Evolutionary conservation across 2,113 vertebrate genomes (phyloP), one percentile per base, ranked within the genome.

Genomic region (Ammospiza nelsoni): DNA sequence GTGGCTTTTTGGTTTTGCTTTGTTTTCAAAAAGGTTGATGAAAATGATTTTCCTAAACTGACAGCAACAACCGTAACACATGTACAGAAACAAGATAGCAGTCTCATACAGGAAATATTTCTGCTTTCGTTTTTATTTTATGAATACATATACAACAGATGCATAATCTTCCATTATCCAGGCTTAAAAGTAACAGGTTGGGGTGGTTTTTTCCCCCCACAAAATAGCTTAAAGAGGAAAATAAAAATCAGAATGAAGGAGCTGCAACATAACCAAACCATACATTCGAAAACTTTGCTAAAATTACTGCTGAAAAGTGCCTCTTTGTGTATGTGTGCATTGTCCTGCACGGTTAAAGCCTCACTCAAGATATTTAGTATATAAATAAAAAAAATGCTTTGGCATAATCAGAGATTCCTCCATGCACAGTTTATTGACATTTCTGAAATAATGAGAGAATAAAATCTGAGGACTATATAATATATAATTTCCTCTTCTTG

Each of bases 101-200:
- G 89, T 78, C 95, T 94, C 86, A 84, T 92, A 83, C 24, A 23
- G 92, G 63, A 81, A 92, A 69, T 75, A 71, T 58, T 96, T 96
- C 81, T 92, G 90, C 94, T 93, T 96, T 90, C 3, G 0, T 67
- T 95, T 97, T 96, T 97, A 97, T 97, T 97, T 96, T 92, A 95
- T 77, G 89, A 93, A 92, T 96, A 96, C 95, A 84, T 93, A 82
- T 91, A 96, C 94, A 96, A 93, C 88, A 95, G 81, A 95, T 92
- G 94, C 73, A 96, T 87, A 57, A 84, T 55, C 46, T 94, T 89
- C 94, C 89, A 92, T 94, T 61, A 80, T 85, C 43, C 28, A 89
- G 48, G 72, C 48, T 78, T 86, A 82, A 89, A 97, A 69, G 75
- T 48, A 87, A 95, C 52, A 91, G 35, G 17, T 43, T 43, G 11